These are phyloP conservation scores for Mimumesa dahlbomi DNA, from an alignment of 2,888 invertebrate species.

Conservation along the genomic window DNA sequence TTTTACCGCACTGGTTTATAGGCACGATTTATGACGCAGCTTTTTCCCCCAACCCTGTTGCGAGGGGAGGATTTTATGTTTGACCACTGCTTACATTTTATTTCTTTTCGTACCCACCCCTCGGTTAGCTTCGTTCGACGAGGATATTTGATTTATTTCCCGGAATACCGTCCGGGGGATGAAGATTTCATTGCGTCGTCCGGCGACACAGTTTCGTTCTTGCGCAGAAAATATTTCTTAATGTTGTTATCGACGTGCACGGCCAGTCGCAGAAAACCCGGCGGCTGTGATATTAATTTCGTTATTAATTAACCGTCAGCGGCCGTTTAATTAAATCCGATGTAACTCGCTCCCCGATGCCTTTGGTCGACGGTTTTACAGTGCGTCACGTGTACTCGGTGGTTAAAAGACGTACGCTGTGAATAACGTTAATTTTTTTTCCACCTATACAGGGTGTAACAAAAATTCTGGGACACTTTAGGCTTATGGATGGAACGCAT, in stretches of 20 bases:
- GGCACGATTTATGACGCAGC: background rate
- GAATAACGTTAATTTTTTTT: no score
- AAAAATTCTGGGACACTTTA: no score
- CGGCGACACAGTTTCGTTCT: no score
- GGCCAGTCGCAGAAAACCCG: background rate
- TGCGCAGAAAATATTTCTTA: no score
- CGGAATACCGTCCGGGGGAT: background rate
- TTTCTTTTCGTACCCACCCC: background rate
- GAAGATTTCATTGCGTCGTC: no score
- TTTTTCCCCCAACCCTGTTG: no score
- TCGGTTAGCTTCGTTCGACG: background rate
- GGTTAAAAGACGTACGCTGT: no score
- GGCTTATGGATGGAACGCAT: no score
- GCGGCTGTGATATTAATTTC: constrained; percentile 23
- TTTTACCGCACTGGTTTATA: background rate
- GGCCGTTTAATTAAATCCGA: constrained; percentile 36
- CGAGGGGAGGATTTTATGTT: background rate
- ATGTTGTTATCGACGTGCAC: constrained; percentile 4
- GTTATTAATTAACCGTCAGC: constrained; percentile 28
- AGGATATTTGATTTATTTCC: background rate
- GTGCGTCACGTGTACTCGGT: background rate
- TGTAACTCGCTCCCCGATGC: constrained; percentile 27
- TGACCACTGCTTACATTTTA: background rate
- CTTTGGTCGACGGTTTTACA: background rate
- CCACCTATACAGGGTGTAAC: no score